These are phyloP conservation scores for Seriola dumerili DNA, from an alignment of 2,113 vertebrate genomes.

Conservation along the genomic window DNA sequence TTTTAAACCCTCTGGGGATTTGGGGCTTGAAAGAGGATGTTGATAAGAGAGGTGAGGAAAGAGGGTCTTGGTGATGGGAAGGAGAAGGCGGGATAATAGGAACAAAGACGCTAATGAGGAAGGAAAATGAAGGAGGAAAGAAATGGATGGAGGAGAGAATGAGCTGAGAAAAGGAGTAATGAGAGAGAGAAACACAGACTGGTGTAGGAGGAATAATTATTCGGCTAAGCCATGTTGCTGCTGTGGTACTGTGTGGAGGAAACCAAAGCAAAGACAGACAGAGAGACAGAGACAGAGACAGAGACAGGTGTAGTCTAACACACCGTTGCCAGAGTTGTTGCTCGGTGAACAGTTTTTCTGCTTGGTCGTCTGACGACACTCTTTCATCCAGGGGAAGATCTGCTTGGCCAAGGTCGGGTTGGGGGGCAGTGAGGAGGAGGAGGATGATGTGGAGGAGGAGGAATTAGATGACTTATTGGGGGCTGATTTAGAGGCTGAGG, in stretches of 20 bases:
- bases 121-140: constrained; percentile 23
- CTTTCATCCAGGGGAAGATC: constrained; percentile 99
- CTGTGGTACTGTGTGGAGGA: neutral
- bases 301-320: constrained; percentile 71
- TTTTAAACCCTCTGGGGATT: constrained; percentile 53
- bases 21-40: constrained; percentile 48
- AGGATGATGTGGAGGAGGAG: constrained; percentile 71
- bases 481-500: constrained; percentile 73
- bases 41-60: constrained; percentile 72
- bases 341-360: constrained; percentile 96
- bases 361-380: constrained; percentile 96
- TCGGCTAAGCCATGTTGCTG: constrained; percentile 10
- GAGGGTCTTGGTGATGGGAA: constrained; percentile 42
- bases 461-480: constrained; percentile 84
- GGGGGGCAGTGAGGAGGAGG: constrained; percentile 85
- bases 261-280: constrained; percentile 32
- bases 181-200: constrained; percentile 11
- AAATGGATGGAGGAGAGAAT: neutral
- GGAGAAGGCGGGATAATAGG: constrained; percentile 31
- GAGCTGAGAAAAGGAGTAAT: neutral
- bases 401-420: constrained; percentile 93
- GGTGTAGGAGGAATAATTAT: constrained; percentile 7
- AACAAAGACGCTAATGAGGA: constrained; percentile 50
- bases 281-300: constrained; percentile 53
- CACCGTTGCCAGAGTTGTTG: constrained; percentile 90